phyloP scores from a whole-genome alignment of 1,140 invertebrate species.

The Drosophila saltans region DNA sequence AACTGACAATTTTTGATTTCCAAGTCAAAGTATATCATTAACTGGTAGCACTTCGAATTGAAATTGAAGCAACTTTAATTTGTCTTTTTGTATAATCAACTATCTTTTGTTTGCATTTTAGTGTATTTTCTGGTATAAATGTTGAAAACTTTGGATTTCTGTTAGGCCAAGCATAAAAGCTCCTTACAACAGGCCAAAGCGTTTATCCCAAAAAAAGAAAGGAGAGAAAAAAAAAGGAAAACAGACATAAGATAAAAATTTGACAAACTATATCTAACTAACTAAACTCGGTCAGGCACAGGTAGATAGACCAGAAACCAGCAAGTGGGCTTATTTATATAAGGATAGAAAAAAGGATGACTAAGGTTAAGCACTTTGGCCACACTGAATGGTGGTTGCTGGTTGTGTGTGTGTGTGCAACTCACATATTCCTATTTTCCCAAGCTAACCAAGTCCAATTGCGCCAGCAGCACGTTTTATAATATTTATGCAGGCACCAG shows the following conservation, averaged over 20 bases:
- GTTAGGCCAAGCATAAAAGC: conserved; percentile 63
- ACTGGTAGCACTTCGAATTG: no score
- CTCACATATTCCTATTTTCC: conserved; percentile 44
- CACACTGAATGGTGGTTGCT: conserved; percentile 40
- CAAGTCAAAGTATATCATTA: background rate
- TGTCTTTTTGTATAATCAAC: background rate
- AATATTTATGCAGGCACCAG: conserved; percentile 75
- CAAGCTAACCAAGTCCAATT: conserved; percentile 17
- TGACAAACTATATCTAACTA: conserved; percentile 20
- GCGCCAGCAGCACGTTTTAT: conserved; percentile 69
- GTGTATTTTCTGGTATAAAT: conserved; percentile 33
- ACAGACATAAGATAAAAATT: conserved; percentile 24
- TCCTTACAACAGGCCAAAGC: conserved; percentile 49
- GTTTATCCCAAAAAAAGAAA: conserved; percentile 35
- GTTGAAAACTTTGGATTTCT: conserved; percentile 31
- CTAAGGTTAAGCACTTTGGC: conserved; percentile 63
- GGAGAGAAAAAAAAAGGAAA: conserved; percentile 54
- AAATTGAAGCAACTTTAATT: no score
- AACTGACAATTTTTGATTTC: conserved; percentile 17
- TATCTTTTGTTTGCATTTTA: conserved; percentile 24
- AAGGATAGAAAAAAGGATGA: conserved; percentile 17
- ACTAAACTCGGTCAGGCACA: conserved; percentile 9
- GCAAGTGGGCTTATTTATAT: conserved; percentile 71
- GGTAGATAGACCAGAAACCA: conserved; percentile 35
- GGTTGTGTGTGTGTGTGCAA: conserved; percentile 15